Evolutionary conservation across 2,888 invertebrate genomes (phyloP).

Genomic region (Ypsolopha sequella): DNA sequence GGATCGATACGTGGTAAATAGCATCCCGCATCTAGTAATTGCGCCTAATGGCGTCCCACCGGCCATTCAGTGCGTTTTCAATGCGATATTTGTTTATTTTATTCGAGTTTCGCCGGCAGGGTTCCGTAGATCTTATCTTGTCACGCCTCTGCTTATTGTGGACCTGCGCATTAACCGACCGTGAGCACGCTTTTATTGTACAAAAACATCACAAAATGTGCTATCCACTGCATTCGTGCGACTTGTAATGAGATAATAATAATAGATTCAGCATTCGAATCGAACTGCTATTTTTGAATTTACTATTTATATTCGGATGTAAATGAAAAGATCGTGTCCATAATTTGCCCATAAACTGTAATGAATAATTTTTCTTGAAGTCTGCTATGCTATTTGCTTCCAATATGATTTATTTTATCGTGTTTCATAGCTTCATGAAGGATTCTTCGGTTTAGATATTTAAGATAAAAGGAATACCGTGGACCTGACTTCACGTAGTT

Average conservation of each 20-base stretch:
- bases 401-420: neutral
- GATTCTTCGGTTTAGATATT: neutral
- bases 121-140: conserved; percentile 59
- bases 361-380: neutral
- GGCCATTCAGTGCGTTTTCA: conserved; percentile 56
- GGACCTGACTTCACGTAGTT: conserved; percentile 7
- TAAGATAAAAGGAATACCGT: neutral
- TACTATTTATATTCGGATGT: too few species aligned
- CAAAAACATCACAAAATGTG: conserved; percentile 22
- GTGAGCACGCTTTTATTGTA: conserved; percentile 32
- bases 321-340: too few species aligned
- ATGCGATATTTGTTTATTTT: conserved; percentile 58
- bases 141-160: conserved; percentile 46
- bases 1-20: conserved; percentile 37
- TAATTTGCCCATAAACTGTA: too few species aligned
- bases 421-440: neutral
- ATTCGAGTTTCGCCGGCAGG: conserved; percentile 45
- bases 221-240: conserved; percentile 33
- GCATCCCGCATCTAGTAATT: conserved; percentile 44
- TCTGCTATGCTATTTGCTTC: neutral
- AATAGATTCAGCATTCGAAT: neutral
- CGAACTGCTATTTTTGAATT: neutral
- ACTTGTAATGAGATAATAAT: conserved; percentile 41
- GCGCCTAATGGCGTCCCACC: conserved; percentile 53
- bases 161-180: conserved; percentile 24